These are phyloP conservation scores for Gallinago solitaria DNA, from an alignment of 2,797 vertebrate species.

Conservation along the genomic window DNA sequence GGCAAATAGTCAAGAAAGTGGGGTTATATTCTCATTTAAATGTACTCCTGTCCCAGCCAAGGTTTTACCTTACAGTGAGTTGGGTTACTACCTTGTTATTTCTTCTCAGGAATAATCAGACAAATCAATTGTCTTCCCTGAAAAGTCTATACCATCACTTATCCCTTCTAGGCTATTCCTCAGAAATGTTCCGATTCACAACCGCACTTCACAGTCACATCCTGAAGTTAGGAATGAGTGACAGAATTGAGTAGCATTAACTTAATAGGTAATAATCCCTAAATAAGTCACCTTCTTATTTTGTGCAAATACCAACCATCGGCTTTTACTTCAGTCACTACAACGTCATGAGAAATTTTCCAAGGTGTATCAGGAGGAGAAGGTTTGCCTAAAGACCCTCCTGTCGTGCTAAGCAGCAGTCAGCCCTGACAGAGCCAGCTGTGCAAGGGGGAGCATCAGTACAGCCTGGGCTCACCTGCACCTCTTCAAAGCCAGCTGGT, in stretches of 20 bases:
- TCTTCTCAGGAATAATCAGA: not conserved
- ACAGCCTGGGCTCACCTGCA: not conserved
- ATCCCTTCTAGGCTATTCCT: not conserved
- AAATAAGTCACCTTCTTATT: not conserved
- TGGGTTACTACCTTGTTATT: not conserved
- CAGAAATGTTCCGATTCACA: not conserved
- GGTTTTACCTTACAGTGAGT: not conserved
- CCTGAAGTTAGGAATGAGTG: not conserved
- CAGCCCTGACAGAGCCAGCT: rapidly evolving
- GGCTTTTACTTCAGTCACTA: not conserved
- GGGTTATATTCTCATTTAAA: not conserved
- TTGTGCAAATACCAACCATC: not conserved
- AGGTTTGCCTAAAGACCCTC: not conserved
- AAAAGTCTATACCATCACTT: not conserved
- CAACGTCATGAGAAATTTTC: not conserved
- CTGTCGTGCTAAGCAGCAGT: not conserved
- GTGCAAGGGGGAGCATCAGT: not conserved
- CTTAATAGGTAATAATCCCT: not conserved
- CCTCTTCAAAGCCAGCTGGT: not conserved
- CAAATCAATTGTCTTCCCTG: not conserved
- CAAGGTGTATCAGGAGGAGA: not conserved
- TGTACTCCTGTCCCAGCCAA: not conserved
- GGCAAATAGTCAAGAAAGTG: not conserved
- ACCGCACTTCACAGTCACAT: not conserved
- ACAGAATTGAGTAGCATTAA: not conserved